Evolutionary conservation across 2,797 vertebrate species (phyloP), one percentile per base, ranked within the genome.

Genomic region (Coilia nasus): DNA sequence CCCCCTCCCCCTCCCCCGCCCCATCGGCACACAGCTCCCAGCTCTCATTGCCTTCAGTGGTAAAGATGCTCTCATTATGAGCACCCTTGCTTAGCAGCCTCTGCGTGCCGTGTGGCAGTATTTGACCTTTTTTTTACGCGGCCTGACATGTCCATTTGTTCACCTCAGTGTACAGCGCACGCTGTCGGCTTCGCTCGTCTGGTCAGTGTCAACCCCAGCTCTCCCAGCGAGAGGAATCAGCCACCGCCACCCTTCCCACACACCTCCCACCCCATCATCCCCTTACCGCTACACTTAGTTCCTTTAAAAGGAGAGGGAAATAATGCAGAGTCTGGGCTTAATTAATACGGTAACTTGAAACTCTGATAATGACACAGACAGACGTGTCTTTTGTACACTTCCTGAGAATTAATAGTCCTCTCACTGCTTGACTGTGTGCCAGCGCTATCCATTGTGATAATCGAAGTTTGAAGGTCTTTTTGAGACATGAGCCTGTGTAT

Each of bases 111-210:
- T 78, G 71, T 78, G 71, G 35, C 71, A 19, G 71, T 15, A 0
- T 17, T 44, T 19, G 35, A 3, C 3, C 14, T 54, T 54, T 54
- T 54, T 17, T 44, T 44, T 10, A 17, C 71, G 6, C 35, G 6
- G 71, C 71, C 71, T 41, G 71, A 78, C 71, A 19, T 44, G 35
- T 31, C 71, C 17, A 78, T 78, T 78, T 10, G 71, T 78, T 21
- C 71, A 78, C 71, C 41, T 44, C 31, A 44, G 21, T 78, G 71
- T 78, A 78, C 35, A 78, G 71, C 35, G 19, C 35, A 11, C 19
- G 17, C 67, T 17, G 15, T 41, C 12, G 2, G 7, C 23, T 75
- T 41, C 17, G 67, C 67, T 41, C 17, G 35, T 44, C 71, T 78
- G 71, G 31, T 21, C 31, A 78, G 35, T 78, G 31, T 78, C 71